Evolutionary conservation across 1,140 invertebrate genomes (phyloP).

Genomic region (Cotesia chilonis): DNA sequence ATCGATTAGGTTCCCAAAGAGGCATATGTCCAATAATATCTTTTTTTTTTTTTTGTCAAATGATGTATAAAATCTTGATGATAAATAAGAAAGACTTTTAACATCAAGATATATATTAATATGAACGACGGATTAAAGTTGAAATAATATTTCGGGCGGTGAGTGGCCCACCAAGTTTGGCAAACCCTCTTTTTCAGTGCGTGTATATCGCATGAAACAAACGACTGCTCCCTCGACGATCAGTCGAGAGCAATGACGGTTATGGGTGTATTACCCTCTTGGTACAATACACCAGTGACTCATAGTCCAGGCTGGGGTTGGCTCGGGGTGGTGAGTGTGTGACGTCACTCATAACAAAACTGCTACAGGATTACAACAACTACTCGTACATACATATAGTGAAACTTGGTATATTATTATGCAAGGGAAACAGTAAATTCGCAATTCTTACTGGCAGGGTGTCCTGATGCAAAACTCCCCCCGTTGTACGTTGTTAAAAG

Average conservation of each 20-base stretch:
- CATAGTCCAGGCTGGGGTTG: conserved; percentile 45
- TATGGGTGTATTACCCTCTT: conserved; percentile 39
- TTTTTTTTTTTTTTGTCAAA: too few relatives aligned
- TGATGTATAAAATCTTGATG: too few relatives aligned
- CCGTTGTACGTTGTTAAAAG: neutral
- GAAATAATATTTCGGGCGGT: neutral
- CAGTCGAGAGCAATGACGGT: conserved; percentile 20
- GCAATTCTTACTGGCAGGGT: conserved; percentile 23
- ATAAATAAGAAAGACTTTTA: neutral
- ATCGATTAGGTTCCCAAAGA: too few relatives aligned
- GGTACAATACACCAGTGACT: conserved; percentile 47
- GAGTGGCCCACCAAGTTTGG: neutral
- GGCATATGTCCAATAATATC: too few relatives aligned
- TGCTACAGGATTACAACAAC: neutral
- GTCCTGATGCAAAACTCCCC: conserved; percentile 13
- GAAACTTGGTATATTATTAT: conserved; percentile 46
- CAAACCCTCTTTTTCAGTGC: neutral
- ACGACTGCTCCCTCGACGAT: neutral
- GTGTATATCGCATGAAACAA: neutral
- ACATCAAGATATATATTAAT: neutral
- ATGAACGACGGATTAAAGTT: neutral
- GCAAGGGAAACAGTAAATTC: conserved; percentile 39
- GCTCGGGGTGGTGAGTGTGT: conserved; percentile 34
- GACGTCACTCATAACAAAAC: conserved; percentile 48
- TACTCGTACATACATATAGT: neutral